phyloP scores from a whole-genome alignment of 2,888 invertebrate genomes.

The Drosophila austrosaltans region DNA sequence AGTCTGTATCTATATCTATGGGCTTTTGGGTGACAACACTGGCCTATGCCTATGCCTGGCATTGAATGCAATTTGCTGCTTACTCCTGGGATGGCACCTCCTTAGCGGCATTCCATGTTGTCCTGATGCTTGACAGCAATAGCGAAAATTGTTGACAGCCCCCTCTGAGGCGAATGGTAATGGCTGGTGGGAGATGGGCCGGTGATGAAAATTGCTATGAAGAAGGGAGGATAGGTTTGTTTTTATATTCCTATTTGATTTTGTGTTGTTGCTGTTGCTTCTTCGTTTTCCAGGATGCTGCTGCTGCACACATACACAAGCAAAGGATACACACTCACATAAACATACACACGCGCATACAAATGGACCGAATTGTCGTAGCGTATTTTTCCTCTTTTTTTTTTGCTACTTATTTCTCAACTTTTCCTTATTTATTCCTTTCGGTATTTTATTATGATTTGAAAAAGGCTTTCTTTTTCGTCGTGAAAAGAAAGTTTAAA shows the following conservation, averaged over 20 bases:
- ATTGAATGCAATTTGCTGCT: slow-evolving; percentile 16
- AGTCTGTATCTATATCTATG: slow-evolving; percentile 25
- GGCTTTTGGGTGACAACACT: slow-evolving; percentile 29
- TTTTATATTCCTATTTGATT: slow-evolving; percentile 34
- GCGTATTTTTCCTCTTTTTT: slow-evolving; percentile 11
- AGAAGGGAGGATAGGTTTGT: slow-evolving; percentile 18
- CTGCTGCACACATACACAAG: slow-evolving; percentile 39
- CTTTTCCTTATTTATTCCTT: not conserved
- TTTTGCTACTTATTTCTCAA: slow-evolving; percentile 3
- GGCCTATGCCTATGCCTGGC: slow-evolving; percentile 25
- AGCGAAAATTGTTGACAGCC: slow-evolving; percentile 35
- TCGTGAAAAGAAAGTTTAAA: not conserved
- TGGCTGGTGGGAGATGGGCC: not conserved
- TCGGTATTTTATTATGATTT: not conserved
- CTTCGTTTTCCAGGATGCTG: slow-evolving; percentile 41
- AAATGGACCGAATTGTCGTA: slow-evolving; percentile 29
- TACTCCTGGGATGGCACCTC: slow-evolving; percentile 11
- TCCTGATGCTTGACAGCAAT: slow-evolving; percentile 21
- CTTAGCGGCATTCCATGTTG: slow-evolving; percentile 40
- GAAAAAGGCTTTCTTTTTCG: not conserved
- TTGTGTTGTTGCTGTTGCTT: slow-evolving; percentile 31
- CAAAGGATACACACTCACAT: slow-evolving; percentile 27
- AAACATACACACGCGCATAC: slow-evolving; percentile 27
- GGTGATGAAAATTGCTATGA: not conserved
- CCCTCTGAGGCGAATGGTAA: not conserved